A percentile compares a stretch with the other conserved stretches of the same genome.
These are phyloP conservation scores for Leucophora obtusa DNA, from an alignment of 2,888 invertebrate species.

Conservation along the genomic window DNA sequence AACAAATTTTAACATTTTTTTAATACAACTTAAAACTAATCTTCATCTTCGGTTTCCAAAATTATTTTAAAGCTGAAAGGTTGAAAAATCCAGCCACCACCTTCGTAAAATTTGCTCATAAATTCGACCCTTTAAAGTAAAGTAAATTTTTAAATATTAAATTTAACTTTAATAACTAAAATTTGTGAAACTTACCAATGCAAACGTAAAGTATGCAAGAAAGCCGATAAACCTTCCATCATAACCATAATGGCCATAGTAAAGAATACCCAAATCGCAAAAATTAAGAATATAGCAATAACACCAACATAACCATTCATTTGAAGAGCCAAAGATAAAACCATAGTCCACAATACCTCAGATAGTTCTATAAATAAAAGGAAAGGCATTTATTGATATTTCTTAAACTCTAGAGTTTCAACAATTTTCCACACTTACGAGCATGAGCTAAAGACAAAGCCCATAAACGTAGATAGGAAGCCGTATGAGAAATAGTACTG, in stretches of 20 bases:
- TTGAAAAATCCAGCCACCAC: constrained; percentile 88
- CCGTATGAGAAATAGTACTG: constrained; percentile 97
- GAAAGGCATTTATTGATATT: neutral
- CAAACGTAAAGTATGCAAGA: constrained; percentile 97
- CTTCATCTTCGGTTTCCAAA: constrained; percentile 81
- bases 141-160: neutral
- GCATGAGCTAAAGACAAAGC: constrained; percentile 94
- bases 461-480: constrained; percentile 97
- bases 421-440: neutral
- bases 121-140: constrained; percentile 89
- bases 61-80: constrained; percentile 91
- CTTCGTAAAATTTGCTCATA: constrained; percentile 95
- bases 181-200: constrained; percentile 86
- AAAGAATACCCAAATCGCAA: constrained; percentile 93
- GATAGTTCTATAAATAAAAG: constrained; percentile 83
- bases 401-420: no score
- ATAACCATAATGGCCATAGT: constrained; percentile 97
- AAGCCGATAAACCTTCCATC: constrained; percentile 99
- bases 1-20: no score
- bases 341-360: constrained; percentile 96
- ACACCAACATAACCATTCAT: constrained; percentile 84
- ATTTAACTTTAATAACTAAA: neutral
- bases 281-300: constrained; percentile 89
- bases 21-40: no score
- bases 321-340: constrained; percentile 88